Conservation (phyloP, 2,113 vertebrate genomes). For the Proteles cristata region DNA sequence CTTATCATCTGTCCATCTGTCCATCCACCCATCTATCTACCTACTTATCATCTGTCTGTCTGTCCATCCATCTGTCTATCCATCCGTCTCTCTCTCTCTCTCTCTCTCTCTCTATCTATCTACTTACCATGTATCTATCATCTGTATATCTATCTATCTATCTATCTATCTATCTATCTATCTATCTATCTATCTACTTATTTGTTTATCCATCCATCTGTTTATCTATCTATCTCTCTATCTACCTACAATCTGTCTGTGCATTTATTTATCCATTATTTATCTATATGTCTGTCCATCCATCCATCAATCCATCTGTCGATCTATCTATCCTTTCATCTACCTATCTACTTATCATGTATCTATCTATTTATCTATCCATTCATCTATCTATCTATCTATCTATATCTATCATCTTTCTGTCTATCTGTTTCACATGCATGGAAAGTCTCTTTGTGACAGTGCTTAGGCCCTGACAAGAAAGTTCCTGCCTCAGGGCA, state of each 20-base stretch:
- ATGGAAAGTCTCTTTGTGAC: neutral
- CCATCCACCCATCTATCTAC: too few relatives aligned
- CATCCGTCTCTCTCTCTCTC: neutral
- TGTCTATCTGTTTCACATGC: neutral
- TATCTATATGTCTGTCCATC: neutral
- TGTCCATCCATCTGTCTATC: neutral
- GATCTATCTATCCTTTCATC: neutral
- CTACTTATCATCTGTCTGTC: neutral
- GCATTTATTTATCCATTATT: too few relatives aligned
- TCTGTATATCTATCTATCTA: too few relatives aligned
- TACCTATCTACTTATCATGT: too few relatives aligned
- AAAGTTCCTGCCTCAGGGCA: neutral
- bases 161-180: too few relatives aligned
- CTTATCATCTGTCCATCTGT: too few relatives aligned
- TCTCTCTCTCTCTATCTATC: neutral
- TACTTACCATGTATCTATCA: too few relatives aligned
- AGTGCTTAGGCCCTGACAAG: accelerated
- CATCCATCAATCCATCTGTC: neutral
- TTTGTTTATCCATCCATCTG: neutral
- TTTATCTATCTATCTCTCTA: neutral
- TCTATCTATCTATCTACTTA: neutral
- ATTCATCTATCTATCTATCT: too few relatives aligned
- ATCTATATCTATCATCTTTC: neutral
- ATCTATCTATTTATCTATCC: neutral
- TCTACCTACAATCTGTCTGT: neutral